Evolutionary conservation across 1,140 invertebrate genomes (phyloP).

Genomic region (Eulimnadia texana): DNA sequence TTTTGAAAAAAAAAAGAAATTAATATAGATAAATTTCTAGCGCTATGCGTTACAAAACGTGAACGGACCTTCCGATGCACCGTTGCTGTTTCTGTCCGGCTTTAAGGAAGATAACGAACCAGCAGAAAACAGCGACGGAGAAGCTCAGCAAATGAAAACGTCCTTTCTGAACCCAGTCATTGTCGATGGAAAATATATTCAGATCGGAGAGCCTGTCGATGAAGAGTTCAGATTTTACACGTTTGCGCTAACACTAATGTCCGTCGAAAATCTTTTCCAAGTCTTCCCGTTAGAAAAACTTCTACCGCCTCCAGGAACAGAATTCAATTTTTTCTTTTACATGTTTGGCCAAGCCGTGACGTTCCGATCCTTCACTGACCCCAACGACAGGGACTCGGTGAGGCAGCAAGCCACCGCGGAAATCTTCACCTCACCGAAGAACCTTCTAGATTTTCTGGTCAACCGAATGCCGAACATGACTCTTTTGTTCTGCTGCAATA

Average conservation of each 20-base stretch:
- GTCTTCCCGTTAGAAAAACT: conserved; percentile 2
- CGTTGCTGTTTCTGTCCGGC: not conserved
- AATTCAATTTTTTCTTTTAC: not conserved
- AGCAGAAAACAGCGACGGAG: not conserved
- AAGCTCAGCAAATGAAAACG: not conserved
- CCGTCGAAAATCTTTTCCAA: conserved; percentile 1
- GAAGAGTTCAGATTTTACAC: not conserved
- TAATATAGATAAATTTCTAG: not conserved
- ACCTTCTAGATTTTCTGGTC: not conserved
- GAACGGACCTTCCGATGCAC: not conserved
- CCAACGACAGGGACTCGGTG: not conserved
- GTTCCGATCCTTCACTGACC: not conserved
- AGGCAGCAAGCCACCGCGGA: not conserved
- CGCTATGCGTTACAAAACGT: not conserved
- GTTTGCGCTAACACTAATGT: not conserved
- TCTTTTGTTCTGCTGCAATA: not conserved
- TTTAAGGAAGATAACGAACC: not conserved
- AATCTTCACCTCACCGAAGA: not conserved
- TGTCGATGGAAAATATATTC: not conserved
- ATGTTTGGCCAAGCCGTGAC: not conserved
- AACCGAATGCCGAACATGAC: not conserved
- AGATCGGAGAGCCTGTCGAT: not conserved
- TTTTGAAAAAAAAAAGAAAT: not conserved
- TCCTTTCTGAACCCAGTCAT: not conserved
- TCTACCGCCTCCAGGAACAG: not conserved